Evolutionary conservation across 1,140 invertebrate species (phyloP), one percentile per base, ranked within the genome.

Genomic region (Platyscapa corneri): DNA sequence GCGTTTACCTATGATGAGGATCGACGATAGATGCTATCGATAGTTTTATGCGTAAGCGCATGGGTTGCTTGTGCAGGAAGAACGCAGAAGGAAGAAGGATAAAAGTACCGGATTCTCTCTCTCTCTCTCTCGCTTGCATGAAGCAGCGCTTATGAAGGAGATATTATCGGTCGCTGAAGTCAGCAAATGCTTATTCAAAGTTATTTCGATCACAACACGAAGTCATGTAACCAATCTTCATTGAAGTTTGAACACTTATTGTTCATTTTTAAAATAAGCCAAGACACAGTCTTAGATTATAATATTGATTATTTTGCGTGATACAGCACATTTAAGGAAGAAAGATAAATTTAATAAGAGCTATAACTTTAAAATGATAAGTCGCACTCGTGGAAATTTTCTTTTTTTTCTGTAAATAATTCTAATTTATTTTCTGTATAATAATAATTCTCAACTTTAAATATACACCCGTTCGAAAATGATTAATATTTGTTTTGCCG

Each of bases 161-260:
- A 74, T 74, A 14, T 37, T 74, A 74, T 74, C 70, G 70, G 5
- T 42, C 23, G 37, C 1, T 74, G 37, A 74, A 74, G 70, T 74
- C 27, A 74, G 70, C 37, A 14, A 74, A 74, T 74, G 37, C 70
- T 74, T 74, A 74, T 74, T 42, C 70, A 74, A 74, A 74, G 20
- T 27, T 42, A 42, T 42, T 74, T 74, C 23, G 70, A 74, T 74
- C 70, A 42, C 70, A 74, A 74, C 70, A 42, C 70, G 37, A 74
- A 70, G 67, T 70, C 32, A 70, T 37, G 34, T 39, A 70, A 70
- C 67, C 34, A 37, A 39, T 70, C 67, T 70, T 74, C 37, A 74
- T 74, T 14, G 37, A 12, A 74, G 70, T 42, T 42, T 42, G 37
- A 39, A 39, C 27, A 39, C 6, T 74, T 74, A 74, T 74, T 74